Evolutionary conservation across 2,113 vertebrate species (phyloP).

Genomic region (Periophthalmodon schlosseri): DNA sequence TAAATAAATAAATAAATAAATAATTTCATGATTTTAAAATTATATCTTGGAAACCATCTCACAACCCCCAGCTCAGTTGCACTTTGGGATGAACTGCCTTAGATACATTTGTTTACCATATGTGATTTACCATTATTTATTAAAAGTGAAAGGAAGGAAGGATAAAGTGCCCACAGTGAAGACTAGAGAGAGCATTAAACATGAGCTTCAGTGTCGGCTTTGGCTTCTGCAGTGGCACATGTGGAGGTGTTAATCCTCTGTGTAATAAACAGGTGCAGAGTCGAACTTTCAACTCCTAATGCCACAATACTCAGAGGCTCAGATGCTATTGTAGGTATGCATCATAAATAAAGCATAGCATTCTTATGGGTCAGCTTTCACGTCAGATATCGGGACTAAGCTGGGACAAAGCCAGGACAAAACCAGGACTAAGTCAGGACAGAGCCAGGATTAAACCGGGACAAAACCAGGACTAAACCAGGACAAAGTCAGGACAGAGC

Average conservation of each 20-base stretch:
- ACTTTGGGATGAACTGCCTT: background rate
- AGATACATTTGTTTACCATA: background rate
- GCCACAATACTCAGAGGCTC: background rate
- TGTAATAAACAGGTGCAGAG: constrained; percentile 1
- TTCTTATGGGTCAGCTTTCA: background rate
- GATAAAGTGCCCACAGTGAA: no score
- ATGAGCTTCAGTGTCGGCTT: background rate
- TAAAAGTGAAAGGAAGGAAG: no score
- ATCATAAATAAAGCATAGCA: constrained; percentile 8
- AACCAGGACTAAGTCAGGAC: no score
- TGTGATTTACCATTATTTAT: no score
- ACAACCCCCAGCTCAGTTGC: no score
- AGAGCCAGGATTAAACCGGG: no score
- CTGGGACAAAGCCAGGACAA: background rate
- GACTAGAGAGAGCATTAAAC: no score
- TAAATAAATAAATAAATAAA: no score
- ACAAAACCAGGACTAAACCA: no score
- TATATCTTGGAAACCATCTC: no score
- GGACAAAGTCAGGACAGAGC: no score
- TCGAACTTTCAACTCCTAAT: background rate
- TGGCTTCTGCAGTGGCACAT: background rate
- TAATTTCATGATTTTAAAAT: no score
- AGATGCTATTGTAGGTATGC: background rate
- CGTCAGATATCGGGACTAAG: background rate
- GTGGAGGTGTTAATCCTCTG: background rate